Conservation (phyloP, 2,888 invertebrate species). For the Eupithecia vulgata region DNA sequence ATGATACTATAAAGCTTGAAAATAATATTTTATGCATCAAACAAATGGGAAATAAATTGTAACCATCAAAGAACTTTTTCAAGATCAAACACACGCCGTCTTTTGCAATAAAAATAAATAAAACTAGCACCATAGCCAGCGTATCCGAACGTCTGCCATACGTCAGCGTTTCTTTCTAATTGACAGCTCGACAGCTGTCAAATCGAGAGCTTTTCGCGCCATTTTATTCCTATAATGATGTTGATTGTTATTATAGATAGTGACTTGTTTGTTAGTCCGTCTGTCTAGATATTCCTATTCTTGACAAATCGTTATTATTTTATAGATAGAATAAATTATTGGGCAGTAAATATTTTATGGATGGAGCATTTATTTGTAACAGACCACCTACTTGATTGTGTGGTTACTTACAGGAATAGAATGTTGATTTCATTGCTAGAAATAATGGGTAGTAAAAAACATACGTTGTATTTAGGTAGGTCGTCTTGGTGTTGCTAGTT, state of each 20-base stretch:
- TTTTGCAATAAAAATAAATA: conserved; percentile 7
- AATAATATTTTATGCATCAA: too few relatives aligned
- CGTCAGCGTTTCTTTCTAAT: conserved; percentile 69
- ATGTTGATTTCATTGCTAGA: conserved; percentile 1
- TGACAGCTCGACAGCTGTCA: conserved; percentile 84
- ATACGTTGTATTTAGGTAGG: not conserved
- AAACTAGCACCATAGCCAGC: conserved; percentile 38
- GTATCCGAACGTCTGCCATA: conserved; percentile 60
- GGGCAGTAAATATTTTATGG: conserved; percentile 28
- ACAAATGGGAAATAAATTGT: not conserved
- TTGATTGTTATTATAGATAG: conserved; percentile 73
- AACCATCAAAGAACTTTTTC: not conserved
- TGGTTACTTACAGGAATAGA: conserved; percentile 9
- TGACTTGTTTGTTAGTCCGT: conserved; percentile 49
- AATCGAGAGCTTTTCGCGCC: conserved; percentile 71
- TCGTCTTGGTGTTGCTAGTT: not conserved
- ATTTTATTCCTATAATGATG: conserved; percentile 64
- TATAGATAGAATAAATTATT: conserved; percentile 21
- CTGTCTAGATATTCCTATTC: conserved; percentile 38
- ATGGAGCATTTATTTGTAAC: conserved; percentile 11
- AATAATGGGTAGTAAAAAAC: not conserved
- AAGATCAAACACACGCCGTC: not conserved
- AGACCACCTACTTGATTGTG: conserved; percentile 30
- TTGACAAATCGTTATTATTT: conserved; percentile 38
- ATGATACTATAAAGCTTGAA: too few relatives aligned